These are phyloP conservation scores for Lithophane semibrunnea DNA, from an alignment of 2,888 invertebrate species.

Conservation along the genomic window DNA sequence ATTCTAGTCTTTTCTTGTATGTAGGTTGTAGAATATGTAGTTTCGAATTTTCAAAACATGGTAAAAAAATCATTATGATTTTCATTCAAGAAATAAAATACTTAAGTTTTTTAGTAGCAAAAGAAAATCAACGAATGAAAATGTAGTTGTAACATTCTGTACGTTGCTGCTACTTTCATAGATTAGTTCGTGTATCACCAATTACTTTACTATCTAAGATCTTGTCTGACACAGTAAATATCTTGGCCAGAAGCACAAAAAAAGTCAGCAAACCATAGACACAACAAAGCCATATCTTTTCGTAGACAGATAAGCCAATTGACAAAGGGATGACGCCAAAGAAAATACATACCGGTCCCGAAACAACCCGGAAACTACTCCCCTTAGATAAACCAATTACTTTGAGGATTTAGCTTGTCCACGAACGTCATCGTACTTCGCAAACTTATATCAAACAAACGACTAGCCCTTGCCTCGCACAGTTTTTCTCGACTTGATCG, in stretches of 20 bases:
- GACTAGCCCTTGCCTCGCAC: neutral
- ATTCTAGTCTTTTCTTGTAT: neutral
- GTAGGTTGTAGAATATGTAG: neutral
- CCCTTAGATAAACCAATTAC: constrained; percentile 53
- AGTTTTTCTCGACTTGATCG: neutral
- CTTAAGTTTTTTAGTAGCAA: too few relatives aligned
- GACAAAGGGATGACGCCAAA: constrained; percentile 20
- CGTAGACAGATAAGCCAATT: constrained; percentile 27
- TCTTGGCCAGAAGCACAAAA: constrained; percentile 11
- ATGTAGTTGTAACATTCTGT: neutral
- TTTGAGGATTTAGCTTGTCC: constrained; percentile 42
- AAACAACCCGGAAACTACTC: constrained; percentile 28
- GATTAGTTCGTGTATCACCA: constrained; percentile 9
- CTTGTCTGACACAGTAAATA: constrained; percentile 5
- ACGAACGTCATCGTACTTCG: constrained; percentile 19
- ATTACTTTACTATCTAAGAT: constrained; percentile 15
- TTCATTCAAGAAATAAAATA: neutral
- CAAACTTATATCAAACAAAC: constrained; percentile 33
- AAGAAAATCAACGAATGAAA: neutral
- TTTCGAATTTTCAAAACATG: neutral
- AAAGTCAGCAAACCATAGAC: neutral
- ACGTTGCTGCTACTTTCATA: neutral
- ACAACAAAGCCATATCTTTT: constrained; percentile 23
- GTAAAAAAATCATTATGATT: neutral
- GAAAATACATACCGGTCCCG: constrained; percentile 20